Evolutionary conservation across 2,113 vertebrate genomes (phyloP).

Genomic region (Tragelaphus buxtoni): DNA sequence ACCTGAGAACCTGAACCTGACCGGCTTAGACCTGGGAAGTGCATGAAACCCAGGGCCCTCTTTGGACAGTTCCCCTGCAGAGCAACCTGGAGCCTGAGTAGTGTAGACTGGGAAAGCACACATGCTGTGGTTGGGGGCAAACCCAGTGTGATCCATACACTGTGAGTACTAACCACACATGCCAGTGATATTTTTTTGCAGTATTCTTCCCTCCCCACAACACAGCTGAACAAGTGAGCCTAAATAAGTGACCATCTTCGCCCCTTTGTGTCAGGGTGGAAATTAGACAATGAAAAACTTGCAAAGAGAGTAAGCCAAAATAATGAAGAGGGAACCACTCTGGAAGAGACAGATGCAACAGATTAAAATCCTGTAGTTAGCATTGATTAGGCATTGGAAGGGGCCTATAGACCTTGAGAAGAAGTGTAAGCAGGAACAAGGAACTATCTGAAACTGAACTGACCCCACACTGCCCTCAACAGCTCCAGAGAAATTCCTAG

Average conservation of each 20-base stretch:
- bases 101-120: neutral
- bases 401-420: neutral
- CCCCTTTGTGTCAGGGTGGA: neutral
- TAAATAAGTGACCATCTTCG: neutral
- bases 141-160: neutral
- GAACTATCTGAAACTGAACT: neutral
- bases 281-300: neutral
- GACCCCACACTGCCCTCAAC: neutral
- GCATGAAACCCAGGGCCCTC: accelerated
- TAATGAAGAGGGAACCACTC: neutral
- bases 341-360: neutral
- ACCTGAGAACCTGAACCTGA: neutral
- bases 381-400: neutral
- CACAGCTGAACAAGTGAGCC: neutral
- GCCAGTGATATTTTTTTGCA: neutral
- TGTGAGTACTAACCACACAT: neutral
- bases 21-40: neutral
- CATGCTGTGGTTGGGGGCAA: accelerated
- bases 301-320: neutral
- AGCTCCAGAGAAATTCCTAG: neutral
- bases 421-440: neutral
- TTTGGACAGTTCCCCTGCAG: neutral
- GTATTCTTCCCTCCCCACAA: neutral
- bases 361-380: neutral
- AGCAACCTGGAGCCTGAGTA: neutral